Evolutionary conservation across 2,113 vertebrate species (phyloP), one percentile per base, ranked within the genome.

Genomic region (Takifugu bimaculatus): DNA sequence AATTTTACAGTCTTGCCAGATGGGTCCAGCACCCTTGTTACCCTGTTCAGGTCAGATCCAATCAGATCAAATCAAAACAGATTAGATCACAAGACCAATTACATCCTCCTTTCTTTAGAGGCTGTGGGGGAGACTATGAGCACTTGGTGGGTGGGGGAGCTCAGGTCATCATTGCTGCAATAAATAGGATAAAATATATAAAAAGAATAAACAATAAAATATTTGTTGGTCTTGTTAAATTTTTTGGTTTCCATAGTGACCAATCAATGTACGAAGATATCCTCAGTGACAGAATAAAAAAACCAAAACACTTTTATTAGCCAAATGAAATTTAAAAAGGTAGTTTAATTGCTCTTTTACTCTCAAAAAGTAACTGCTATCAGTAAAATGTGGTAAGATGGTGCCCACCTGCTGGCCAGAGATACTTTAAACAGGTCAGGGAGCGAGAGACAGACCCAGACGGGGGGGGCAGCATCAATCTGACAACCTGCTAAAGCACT

Each of bases 401-500:
- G 7, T 39, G 9, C 7, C 35, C 35, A 39, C 35, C 35, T 39
- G 35, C 35, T 39, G 7, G 35, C 1, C 35, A 39, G 35, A 39
- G 51, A 66, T 7, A 67, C 70, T 77, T 84, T 64, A 76, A 72
- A 67, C 72, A 27, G 49, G 69, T 42, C 56, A 55, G 68, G 26
- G 59, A 54, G 71, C 63, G 9, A 39, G 57, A 69, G 45, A 48
- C 13, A 48, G 45, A 48, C 9, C 14, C 9, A 48, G 13, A n/a
- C 1, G 4, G 12, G 13, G 6, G 13, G 12, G 13, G 10, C 6
- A 47, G 15, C 13, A 4, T 14, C 45, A 5, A 52, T 5, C 60
- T 25, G 32, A 39, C 62, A 57, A 68, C 65, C 70, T 80, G 78
- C 56, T 57, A 72, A 77, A 79, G 64, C 54, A 64, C 71, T 84